Evolutionary conservation across 2,888 invertebrate genomes (phyloP).

Genomic region (Papilio demoleus): DNA sequence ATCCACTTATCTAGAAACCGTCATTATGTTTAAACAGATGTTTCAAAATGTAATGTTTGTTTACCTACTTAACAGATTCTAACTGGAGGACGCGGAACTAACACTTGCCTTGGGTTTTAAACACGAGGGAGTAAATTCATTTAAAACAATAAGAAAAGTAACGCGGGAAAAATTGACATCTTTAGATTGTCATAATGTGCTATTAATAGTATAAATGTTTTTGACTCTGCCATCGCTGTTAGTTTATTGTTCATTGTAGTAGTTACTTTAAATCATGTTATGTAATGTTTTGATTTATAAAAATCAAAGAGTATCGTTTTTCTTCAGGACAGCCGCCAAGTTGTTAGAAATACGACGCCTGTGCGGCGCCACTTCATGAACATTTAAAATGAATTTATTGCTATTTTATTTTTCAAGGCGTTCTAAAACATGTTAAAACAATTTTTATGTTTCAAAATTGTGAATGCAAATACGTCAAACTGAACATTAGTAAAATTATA

Average conservation of each 20-base stretch:
- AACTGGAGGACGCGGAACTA: neutral
- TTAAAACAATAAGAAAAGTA: neutral
- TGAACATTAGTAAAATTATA: too few relatives aligned
- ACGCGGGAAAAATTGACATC: neutral
- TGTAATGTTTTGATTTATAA: neutral
- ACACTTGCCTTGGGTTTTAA: neutral
- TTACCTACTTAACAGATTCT: neutral
- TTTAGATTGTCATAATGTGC: conserved; percentile 2
- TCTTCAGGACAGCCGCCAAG: conserved; percentile 50
- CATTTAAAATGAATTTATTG: conserved; percentile 50
- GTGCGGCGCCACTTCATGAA: conserved; percentile 51
- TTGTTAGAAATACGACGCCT: conserved; percentile 55
- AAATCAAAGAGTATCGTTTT: conserved; percentile 43
- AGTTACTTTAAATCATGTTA: neutral
- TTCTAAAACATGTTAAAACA: neutral
- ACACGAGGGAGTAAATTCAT: neutral
- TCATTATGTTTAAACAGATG: conserved; percentile 5
- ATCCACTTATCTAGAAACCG: neutral
- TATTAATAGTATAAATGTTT: conserved; percentile 11
- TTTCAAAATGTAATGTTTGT: conserved; percentile 1
- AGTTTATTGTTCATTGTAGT: neutral
- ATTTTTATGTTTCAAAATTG: too few relatives aligned
- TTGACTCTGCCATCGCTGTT: neutral
- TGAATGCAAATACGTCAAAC: too few relatives aligned
- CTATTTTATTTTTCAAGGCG: conserved; percentile 50